Base-by-base conservation (phyloP, 2,888 invertebrate genomes). In the Trisateles emortualis region DNA sequence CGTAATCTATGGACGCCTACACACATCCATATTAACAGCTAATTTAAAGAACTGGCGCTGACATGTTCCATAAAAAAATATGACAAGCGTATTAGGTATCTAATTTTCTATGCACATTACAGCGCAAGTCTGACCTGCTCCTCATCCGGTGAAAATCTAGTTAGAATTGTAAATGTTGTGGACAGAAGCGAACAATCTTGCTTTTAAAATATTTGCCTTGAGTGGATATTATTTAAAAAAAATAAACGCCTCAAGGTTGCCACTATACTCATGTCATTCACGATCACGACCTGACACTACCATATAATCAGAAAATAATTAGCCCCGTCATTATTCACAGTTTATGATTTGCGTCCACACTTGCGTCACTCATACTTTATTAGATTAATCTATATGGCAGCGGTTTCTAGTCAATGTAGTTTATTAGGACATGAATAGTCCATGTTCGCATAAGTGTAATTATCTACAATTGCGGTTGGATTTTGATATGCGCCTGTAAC, bases 381-480 rank as follows among this genome's bases (percentile, higher is more conserved):
- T 69, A 55, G 61, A 67, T 61, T 64, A 69, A 59, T 69, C 43
- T 57, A 53, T 50, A 67, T 45, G 70, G 61, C 61, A 56, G 49
- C 53, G 44, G 56, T 50, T 56, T 52, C 59, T 59, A 46, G 58
- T 57, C 54, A 45, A 59, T 56, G 44, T 62, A 58, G 58, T 69
- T 70, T 69, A 70, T 67, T 69, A 64, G 69, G 64, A 67, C 67
- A 62, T 64, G 56, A 55, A 61, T 52, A 45, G 59, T 52, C 57
- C 68, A 70, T 70, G 65, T 60, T 64, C 47, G 61, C 44, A 56
- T 67, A 64, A 59, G 56, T 55, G 60, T 61, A 60, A 70, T 68
- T 64, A 70, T 67, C 56, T 62, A 60, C 50, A 52, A 53, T 60
- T 54, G 38, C 42, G 45, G 51, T 64, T 60, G 35, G 59, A 51